Evolutionary conservation across 2,888 invertebrate genomes (phyloP), one percentile per base, ranked within the genome.

Genomic region (Cabera pusaria): DNA sequence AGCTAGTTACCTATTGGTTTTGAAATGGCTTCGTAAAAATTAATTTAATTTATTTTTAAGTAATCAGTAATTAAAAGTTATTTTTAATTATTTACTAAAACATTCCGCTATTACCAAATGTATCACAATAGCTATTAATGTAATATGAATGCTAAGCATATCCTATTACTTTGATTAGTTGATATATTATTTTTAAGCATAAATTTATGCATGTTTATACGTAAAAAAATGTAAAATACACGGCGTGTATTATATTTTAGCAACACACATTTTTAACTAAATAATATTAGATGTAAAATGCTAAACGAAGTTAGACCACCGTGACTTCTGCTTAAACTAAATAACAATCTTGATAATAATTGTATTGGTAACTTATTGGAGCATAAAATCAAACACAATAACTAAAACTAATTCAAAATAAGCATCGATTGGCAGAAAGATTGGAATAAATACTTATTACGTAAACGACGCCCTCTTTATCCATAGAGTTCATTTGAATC

Each of bases 51-150:
- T n/a, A n/a, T n/a, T n/a, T n/a, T n/a, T n/a, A n/a, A n/a, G n/a
- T n/a, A n/a, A n/a, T n/a, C n/a, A n/a, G n/a, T n/a, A n/a, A n/a
- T n/a, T n/a, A n/a, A n/a, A 14, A 14, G 7, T 29, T 12, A 14
- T 20, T 7, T 20, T 4, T 12, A 20, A 10, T 22, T 7, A 25
- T 27, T 23, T 73, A 71, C 69, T 75, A 51, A 61, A 56, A 77
- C 78, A 78, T 79, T 77, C 78, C 78, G 64, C 59, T 57, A 40
- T 49, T 48, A 58, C 54, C 55, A 59, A 64, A 59, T 56, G 49
- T 12, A 24, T 23, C n/a, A n/a, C n/a, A n/a, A n/a, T 59, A 49
- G 49, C 29, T 42, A 40, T 33, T 14, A 22, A 17, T 12, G n/a
- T 5, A 29, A 8, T n/a, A 12, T 9, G 32, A 22, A 19, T 35